phyloP scores from a whole-genome alignment of 2,113 vertebrate species.

The Hepsetus odoe region DNA sequence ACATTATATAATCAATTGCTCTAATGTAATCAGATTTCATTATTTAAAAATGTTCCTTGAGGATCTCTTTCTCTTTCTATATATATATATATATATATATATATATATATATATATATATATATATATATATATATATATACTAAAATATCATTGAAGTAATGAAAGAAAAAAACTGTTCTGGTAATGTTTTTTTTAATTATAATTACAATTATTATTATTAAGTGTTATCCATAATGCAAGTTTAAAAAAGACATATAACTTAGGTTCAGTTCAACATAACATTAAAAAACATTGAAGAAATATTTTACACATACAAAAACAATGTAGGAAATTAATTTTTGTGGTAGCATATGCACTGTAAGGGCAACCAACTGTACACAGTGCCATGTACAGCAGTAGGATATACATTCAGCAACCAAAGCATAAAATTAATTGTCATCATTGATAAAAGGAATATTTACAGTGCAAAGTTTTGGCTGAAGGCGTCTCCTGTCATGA shows the following conservation, averaged over 20 bases:
- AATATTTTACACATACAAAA: constrained; percentile 40
- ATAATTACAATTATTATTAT: constrained; percentile 64
- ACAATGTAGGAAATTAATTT: neutral
- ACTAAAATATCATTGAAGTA: neutral
- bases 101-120: too few relatives aligned
- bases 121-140: too few relatives aligned
- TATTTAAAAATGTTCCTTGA: too few relatives aligned
- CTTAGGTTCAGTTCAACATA: constrained; percentile 59
- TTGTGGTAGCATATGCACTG: constrained; percentile 13
- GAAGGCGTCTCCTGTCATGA: neutral
- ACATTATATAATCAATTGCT: too few relatives aligned
- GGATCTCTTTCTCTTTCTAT: too few relatives aligned
- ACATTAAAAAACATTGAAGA: constrained; percentile 47
- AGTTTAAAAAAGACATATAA: constrained; percentile 68
- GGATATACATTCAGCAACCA: constrained; percentile 10
- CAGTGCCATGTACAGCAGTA: neutral
- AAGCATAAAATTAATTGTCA: neutral
- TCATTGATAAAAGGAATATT: neutral
- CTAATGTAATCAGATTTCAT: too few relatives aligned
- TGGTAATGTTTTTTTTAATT: constrained; percentile 45
- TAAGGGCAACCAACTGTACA: constrained; percentile 33
- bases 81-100: neutral
- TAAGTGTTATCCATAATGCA: constrained; percentile 52
- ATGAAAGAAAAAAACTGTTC: neutral
- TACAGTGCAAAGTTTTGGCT: constrained; percentile 2